Percentiles rank a stretch among this genome's conserved stretches.
phyloP scores from a whole-genome alignment of 2,797 vertebrate species.

The Triplophysa yarkandensis region DNA sequence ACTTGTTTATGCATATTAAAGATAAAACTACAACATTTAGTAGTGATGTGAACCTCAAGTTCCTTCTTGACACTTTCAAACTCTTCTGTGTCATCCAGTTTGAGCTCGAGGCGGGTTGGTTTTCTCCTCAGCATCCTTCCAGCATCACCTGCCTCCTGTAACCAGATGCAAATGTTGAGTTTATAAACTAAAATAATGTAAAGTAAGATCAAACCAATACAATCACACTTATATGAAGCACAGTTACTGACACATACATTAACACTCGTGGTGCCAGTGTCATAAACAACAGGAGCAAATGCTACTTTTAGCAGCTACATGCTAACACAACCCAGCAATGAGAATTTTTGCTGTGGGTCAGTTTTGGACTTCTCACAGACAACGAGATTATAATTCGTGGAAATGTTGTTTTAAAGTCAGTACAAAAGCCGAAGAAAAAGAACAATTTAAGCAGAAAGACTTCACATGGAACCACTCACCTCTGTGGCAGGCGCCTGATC shows the following conservation, averaged over 20 bases:
- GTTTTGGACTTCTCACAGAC: background rate
- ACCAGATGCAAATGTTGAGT: background rate
- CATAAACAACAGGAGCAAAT: background rate
- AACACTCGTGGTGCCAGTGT: too few species aligned
- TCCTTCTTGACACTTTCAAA: constrained; percentile 94
- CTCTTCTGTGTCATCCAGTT: constrained; percentile 93
- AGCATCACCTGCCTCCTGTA: constrained; percentile 5
- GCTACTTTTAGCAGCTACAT: constrained; percentile 34
- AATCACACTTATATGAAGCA: background rate
- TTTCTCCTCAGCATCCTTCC: constrained; percentile 88
- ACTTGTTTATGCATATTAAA: background rate
- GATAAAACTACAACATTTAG: background rate
- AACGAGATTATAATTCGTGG: background rate
- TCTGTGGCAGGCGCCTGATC: background rate
- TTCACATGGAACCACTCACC: constrained; percentile 11
- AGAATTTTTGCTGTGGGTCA: background rate
- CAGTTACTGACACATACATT: background rate
- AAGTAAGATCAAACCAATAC: background rate
- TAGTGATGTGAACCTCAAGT: constrained; percentile 78
- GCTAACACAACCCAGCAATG: background rate
- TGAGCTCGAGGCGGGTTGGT: constrained; percentile 92
- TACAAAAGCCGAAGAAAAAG: background rate
- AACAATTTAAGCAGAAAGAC: background rate
- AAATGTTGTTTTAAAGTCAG: background rate
- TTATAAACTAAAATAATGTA: background rate